Evolutionary conservation across 1,140 invertebrate genomes (phyloP).

Genomic region (Zaprionus lachaisei): DNA sequence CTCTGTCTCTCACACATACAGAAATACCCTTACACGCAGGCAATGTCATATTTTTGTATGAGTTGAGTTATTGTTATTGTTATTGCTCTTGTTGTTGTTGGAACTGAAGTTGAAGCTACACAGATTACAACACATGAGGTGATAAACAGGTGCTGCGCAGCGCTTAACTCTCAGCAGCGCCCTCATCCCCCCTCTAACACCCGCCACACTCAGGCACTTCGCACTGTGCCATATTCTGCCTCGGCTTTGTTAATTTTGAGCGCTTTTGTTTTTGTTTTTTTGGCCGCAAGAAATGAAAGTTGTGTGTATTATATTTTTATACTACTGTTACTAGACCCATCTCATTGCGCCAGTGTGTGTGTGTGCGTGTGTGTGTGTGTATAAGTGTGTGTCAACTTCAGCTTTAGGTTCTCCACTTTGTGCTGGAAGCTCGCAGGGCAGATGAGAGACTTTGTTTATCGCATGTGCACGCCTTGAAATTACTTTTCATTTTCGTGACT

Average conservation of each 20-base stretch:
- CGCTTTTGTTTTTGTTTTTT: slow-evolving; percentile 69
- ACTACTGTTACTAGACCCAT: slow-evolving; percentile 62
- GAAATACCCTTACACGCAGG: neutral
- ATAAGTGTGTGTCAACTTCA: slow-evolving; percentile 47
- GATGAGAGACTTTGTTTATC: slow-evolving; percentile 57
- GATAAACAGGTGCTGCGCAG: slow-evolving; percentile 76
- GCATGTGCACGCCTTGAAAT: slow-evolving; percentile 79
- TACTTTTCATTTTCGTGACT: slow-evolving; percentile 78
- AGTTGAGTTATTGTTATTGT: slow-evolving; percentile 40
- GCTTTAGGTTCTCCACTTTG: slow-evolving; percentile 26
- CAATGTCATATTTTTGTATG: slow-evolving; percentile 29
- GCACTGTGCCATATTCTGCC: slow-evolving; percentile 60
- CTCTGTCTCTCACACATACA: slow-evolving; percentile 16
- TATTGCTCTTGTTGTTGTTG: slow-evolving; percentile 26
- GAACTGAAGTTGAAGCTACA: slow-evolving; percentile 60
- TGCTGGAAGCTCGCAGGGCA: slow-evolving; percentile 18
- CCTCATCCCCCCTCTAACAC: slow-evolving; percentile 5
- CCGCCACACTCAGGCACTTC: slow-evolving; percentile 10
- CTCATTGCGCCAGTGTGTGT: neutral
- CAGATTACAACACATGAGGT: slow-evolving; percentile 80
- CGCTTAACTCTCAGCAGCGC: slow-evolving; percentile 52
- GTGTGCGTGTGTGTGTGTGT: slow-evolving; percentile 16
- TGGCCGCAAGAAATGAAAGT: slow-evolving; percentile 79
- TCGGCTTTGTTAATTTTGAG: slow-evolving; percentile 66
- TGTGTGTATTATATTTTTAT: slow-evolving; percentile 75